Evolutionary conservation across 2,113 vertebrate species (phyloP).

Genomic region (Salvelinus namaycush): DNA sequence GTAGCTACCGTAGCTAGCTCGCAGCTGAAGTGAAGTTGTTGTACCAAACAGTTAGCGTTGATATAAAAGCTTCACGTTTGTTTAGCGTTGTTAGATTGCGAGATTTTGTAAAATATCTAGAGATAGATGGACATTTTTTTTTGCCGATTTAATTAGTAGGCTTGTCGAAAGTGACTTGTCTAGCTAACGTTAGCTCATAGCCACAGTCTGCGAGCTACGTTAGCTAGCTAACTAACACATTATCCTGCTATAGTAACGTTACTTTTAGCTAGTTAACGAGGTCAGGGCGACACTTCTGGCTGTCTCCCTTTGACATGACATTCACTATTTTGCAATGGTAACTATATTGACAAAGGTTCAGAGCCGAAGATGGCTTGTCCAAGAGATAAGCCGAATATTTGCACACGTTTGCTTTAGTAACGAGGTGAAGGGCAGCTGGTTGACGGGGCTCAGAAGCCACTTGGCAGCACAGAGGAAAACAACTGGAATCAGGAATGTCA

Average conservation of each 20-base stretch:
- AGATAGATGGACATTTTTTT: background rate
- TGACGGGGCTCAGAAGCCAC: background rate
- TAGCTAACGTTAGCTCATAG: too few species aligned
- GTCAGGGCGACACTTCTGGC: background rate
- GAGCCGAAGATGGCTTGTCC: background rate
- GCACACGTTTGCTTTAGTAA: background rate
- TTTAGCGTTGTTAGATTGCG: too few species aligned
- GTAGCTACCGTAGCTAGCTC: too few species aligned
- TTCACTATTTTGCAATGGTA: conserved; percentile 46
- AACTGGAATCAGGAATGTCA: conserved; percentile 39
- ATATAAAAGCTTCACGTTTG: too few species aligned
- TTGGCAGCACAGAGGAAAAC: background rate
- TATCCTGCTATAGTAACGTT: too few species aligned
- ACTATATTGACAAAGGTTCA: conserved; percentile 15
- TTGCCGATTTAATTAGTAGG: background rate
- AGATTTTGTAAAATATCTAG: too few species aligned
- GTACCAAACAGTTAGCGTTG: too few species aligned
- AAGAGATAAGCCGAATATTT: background rate
- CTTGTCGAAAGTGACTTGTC: too few species aligned
- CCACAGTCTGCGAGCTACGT: too few species aligned
- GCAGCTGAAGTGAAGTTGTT: too few species aligned
- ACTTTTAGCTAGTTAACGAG: background rate
- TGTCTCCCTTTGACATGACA: background rate
- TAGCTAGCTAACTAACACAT: too few species aligned
- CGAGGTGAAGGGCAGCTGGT: background rate